Percentiles rank a stretch among this genome's conserved stretches.
phyloP scores from a whole-genome alignment of 2,888 invertebrate genomes.

The Catocala fraxini region DNA sequence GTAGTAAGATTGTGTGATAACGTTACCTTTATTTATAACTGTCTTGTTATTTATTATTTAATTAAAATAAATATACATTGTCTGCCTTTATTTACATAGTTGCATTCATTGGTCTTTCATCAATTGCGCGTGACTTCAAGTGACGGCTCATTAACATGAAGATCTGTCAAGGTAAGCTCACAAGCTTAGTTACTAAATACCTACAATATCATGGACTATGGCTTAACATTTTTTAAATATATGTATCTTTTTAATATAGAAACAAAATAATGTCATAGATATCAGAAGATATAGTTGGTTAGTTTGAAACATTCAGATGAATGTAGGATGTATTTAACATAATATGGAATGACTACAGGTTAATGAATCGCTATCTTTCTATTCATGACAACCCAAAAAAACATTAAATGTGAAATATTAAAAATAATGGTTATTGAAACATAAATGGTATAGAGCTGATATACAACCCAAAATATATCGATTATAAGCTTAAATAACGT shows the following conservation, averaged over 20 bases:
- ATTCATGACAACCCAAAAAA: conserved; percentile 30
- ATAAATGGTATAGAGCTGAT: conserved; percentile 36
- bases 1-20: not conserved
- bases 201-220: not conserved
- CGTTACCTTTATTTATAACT: not conserved
- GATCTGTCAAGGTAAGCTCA: conserved; percentile 3
- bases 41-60: too few relatives aligned
- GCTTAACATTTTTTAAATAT: too few relatives aligned
- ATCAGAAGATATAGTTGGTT: too few relatives aligned
- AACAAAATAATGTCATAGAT: too few relatives aligned
- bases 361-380: conserved; percentile 22
- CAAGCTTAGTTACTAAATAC: not conserved
- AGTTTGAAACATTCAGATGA: not conserved
- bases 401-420: conserved; percentile 38
- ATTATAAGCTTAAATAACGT: too few relatives aligned
- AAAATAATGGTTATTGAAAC: conserved; percentile 14
- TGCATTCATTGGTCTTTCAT: too few relatives aligned
- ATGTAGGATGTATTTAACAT: conserved; percentile 20
- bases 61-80: too few relatives aligned
- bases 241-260: too few relatives aligned
- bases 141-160: not conserved
- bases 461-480: not conserved
- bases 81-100: too few relatives aligned
- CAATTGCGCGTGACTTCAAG: too few relatives aligned
- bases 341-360: not conserved